A percentile compares a stretch with the other conserved stretches of the same genome.
Evolutionary conservation across 2,888 invertebrate genomes (phyloP).

Genomic region (Drosophila picticornis): DNA sequence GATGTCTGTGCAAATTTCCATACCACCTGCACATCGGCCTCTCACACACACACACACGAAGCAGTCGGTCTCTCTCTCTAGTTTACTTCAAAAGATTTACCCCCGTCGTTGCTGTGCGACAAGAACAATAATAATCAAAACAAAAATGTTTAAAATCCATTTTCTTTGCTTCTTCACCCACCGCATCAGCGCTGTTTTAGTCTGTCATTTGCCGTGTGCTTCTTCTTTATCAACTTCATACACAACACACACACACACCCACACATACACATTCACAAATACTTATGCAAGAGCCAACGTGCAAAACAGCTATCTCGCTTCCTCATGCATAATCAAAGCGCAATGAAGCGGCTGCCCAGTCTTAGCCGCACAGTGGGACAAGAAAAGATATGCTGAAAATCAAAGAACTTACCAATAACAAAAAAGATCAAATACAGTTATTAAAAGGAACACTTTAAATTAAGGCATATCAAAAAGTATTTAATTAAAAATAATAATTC

Average conservation of each 20-base stretch:
- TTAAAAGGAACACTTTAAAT: not conserved
- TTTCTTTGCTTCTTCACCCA: constrained; percentile 72
- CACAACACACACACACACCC: constrained; percentile 21
- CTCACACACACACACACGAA: constrained; percentile 8
- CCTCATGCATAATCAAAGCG: constrained; percentile 56
- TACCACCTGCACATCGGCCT: constrained; percentile 58
- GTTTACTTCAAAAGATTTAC: constrained; percentile 61
- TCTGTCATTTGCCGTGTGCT: constrained; percentile 75
- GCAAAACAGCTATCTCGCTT: constrained; percentile 74
- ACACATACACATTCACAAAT: constrained; percentile 32
- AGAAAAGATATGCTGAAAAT: not conserved
- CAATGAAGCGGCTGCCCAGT: constrained; percentile 44
- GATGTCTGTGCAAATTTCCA: constrained; percentile 51
- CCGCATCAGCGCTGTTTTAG: constrained; percentile 56
- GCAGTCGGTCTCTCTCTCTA: constrained; percentile 39
- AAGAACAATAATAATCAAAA: constrained; percentile 82
- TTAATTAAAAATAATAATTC: not conserved
- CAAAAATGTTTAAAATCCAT: constrained; percentile 82
- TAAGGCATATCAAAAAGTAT: not conserved
- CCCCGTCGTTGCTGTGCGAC: constrained; percentile 69
- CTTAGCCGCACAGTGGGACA: constrained; percentile 53
- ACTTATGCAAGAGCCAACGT: constrained; percentile 52
- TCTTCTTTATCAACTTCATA: constrained; percentile 56
- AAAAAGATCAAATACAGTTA: not conserved
- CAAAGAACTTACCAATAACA: not conserved